phyloP scores from a whole-genome alignment of 2,113 vertebrate species.

The Tragelaphus buxtoni region DNA sequence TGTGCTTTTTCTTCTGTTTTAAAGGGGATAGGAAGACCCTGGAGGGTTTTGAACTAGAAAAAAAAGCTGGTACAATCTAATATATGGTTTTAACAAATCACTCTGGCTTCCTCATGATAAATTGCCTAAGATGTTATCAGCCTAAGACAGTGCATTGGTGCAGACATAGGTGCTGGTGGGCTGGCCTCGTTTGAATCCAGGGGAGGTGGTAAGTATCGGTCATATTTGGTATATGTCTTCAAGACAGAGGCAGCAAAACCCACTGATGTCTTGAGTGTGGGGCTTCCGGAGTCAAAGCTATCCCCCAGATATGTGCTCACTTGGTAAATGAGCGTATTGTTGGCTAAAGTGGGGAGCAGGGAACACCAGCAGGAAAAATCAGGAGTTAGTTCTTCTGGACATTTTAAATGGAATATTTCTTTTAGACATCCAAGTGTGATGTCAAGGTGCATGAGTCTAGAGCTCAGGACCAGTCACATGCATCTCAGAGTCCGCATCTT shows the following conservation, averaged over 20 bases:
- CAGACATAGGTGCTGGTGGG: accelerated
- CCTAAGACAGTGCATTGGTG: accelerated
- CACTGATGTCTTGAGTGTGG: background rate
- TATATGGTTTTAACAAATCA: background rate
- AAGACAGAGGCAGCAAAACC: too few species aligned
- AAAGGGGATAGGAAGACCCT: background rate
- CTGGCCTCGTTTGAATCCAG: too few species aligned
- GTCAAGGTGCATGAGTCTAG: background rate
- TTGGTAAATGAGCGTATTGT: background rate
- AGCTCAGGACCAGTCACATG: background rate
- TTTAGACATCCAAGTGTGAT: too few species aligned
- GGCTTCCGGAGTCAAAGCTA: background rate
- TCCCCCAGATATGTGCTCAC: background rate
- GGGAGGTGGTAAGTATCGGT: accelerated
- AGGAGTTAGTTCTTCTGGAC: background rate
- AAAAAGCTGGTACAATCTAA: background rate
- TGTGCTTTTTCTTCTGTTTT: background rate
- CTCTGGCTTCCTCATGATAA: background rate
- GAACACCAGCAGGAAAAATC: background rate
- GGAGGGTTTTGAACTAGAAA: background rate
- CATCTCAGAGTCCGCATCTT: background rate
- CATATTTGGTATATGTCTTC: background rate
- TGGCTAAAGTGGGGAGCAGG: background rate
- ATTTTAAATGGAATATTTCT: background rate
- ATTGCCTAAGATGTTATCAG: background rate